Evolutionary conservation across 2,888 invertebrate species (phyloP), one percentile per base, ranked within the genome.

Genomic region (Lithosia quadra): DNA sequence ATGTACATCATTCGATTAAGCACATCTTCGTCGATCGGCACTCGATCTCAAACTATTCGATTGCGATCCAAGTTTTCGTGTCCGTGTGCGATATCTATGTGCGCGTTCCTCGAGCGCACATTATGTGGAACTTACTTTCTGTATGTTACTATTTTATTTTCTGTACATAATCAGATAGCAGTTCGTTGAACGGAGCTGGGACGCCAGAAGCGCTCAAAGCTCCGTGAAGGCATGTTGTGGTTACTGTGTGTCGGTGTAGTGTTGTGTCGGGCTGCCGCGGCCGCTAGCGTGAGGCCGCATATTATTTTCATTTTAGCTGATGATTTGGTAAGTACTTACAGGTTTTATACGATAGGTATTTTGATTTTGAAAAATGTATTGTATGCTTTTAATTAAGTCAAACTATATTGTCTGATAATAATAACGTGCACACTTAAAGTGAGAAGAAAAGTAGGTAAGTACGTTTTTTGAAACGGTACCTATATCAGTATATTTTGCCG

Each of bases 241-340:
- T 11, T 39, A 56, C n/a, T 75, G 67, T 65, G 63, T 67, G 28
- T 68, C 57, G 33, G 66, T 62, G 49, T 76, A 63, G 78, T 70
- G 66, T n/a, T 74, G 71, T 72, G 73, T 24, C 65, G 33, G 33
- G 21, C 69, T 58, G 59, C 63, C 63, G 39, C n/a, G 53, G 67
- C 64, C 43, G 76, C 69, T 65, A 67, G 43, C 24, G 55, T 62
- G 34, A 83, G 83, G 69, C 98, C 98, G 4, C 95, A 98, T 86
- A 97, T 98, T 66, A 95, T 98, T 73, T 96, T 98, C 79, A 98
- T 98, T 79, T 88, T 98, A 63, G 98, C 98, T 1, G 98, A 98
- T 92, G 98, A 98, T 95, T 95, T 98, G 96, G 98, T 98, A 92
- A 96, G 96, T 93, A 11, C 1, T 7, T 1, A 7, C 7, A n/a